A percentile compares a stretch with the other conserved stretches of the same genome.
These are phyloP conservation scores for Campylomormyrus numenius DNA, from an alignment of 2,113 vertebrate species.

Conservation along the genomic window DNA sequence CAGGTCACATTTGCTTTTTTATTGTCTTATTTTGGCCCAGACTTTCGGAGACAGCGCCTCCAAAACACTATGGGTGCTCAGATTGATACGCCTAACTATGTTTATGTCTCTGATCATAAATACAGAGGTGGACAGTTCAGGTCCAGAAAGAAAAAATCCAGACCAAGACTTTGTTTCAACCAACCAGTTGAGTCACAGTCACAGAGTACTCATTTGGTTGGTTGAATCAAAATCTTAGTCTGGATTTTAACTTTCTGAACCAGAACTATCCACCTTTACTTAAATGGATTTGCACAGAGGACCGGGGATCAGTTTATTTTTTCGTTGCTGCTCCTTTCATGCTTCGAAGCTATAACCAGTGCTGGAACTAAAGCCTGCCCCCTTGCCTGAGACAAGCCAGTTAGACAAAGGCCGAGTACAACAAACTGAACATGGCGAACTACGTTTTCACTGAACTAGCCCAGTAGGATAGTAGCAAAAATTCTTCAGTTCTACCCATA, in stretches of 20 bases:
- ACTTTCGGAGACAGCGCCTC: neutral
- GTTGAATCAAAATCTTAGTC: neutral
- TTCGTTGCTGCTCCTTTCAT: neutral
- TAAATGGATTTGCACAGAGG: neutral
- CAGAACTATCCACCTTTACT: neutral
- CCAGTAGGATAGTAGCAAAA: neutral
- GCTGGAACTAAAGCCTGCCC: neutral
- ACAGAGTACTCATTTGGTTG: neutral
- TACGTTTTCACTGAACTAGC: neutral
- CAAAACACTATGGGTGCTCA: neutral
- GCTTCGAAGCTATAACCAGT: neutral
- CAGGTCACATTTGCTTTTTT: neutral
- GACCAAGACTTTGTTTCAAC: neutral
- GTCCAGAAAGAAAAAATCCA: neutral
- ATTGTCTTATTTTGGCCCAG: neutral
- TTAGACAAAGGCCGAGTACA: neutral
- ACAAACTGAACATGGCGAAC: neutral
- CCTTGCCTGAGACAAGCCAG: neutral
- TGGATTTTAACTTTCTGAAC: neutral
- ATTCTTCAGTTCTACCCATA: neutral
- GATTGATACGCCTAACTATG: neutral
- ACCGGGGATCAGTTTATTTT: neutral
- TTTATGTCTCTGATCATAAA: neutral
- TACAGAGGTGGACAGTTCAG: neutral
- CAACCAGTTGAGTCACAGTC: neutral